Percentiles rank a stretch among this genome's conserved stretches.
These are phyloP conservation scores for Silvanus unidentatus DNA, from an alignment of 2,888 invertebrate species.

Conservation along the genomic window DNA sequence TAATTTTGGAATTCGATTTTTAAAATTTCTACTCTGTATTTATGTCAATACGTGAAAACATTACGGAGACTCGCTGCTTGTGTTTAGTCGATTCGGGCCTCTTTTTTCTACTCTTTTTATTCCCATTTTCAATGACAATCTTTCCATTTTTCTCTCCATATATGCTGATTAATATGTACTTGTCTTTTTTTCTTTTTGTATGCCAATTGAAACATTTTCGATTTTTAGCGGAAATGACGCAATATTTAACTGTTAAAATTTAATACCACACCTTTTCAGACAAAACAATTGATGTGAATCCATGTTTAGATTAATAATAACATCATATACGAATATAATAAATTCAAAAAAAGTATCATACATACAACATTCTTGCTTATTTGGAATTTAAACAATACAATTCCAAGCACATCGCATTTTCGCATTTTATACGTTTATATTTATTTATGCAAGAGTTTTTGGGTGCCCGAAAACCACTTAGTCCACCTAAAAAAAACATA, in stretches of 20 bases:
- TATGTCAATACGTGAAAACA: conserved; percentile 39
- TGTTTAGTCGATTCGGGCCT: background rate
- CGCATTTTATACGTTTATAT: too few relatives aligned
- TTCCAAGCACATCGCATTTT: background rate
- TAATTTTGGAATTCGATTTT: conserved; percentile 42
- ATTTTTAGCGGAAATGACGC: conserved; percentile 27
- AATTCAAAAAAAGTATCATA: conserved; percentile 22
- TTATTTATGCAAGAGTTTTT: too few relatives aligned
- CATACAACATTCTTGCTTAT: background rate
- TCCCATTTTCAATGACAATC: background rate
- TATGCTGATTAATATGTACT: too few relatives aligned
- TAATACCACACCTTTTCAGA: conserved; percentile 32
- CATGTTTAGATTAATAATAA: conserved; percentile 33
- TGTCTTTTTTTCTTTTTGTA: too few relatives aligned
- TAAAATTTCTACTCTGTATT: conserved; percentile 39
- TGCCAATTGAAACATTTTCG: too few relatives aligned
- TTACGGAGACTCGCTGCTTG: conserved; percentile 15
- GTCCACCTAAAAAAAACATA: too few relatives aligned
- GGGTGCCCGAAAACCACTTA: too few relatives aligned
- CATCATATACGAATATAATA: conserved; percentile 20
- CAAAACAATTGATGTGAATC: conserved; percentile 31
- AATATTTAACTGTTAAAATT: conserved; percentile 27
- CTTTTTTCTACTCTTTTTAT: conserved; percentile 3
- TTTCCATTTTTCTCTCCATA: too few relatives aligned
- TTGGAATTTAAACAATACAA: background rate